Percentiles rank a stretch among this genome's conserved stretches.
These are phyloP conservation scores for Patiria miniata DNA, from an alignment of 35 echinoderm and acorn worm species.

Conservation along the genomic window DNA sequence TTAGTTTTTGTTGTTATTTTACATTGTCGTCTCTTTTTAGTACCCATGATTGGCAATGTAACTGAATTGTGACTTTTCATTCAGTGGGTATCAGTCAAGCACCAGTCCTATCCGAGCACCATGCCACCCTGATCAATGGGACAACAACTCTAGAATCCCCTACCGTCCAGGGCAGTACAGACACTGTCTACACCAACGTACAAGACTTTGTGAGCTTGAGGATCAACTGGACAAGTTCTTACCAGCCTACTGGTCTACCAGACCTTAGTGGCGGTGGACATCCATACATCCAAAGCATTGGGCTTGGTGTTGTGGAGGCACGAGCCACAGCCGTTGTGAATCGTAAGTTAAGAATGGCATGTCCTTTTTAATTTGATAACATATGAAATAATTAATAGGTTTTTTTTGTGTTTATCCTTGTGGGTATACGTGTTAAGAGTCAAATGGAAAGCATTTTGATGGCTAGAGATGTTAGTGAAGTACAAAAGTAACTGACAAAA, in stretches of 20 bases:
- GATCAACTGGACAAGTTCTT: neutral
- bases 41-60: no score
- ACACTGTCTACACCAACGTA: neutral
- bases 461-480: no score
- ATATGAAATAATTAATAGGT: no score
- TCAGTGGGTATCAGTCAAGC: no score
- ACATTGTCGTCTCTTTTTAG: no score
- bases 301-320: neutral
- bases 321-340: neutral
- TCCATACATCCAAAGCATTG: neutral
- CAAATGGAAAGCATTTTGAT: no score
- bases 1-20: no score
- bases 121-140: neutral
- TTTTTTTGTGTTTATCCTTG: no score
- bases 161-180: neutral
- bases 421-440: no score
- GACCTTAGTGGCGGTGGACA: neutral
- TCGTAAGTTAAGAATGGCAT: slow-evolving; percentile 7
- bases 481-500: no score
- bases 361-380: no score
- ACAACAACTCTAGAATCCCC: slow-evolving; percentile 40
- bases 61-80: no score
- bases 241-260: neutral
- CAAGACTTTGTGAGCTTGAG: neutral
- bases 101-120: neutral